Percentiles rank a stretch among this genome's conserved stretches.
These are phyloP conservation scores for Protonemura montana DNA, from an alignment of 2,888 invertebrate species.

Conservation along the genomic window DNA sequence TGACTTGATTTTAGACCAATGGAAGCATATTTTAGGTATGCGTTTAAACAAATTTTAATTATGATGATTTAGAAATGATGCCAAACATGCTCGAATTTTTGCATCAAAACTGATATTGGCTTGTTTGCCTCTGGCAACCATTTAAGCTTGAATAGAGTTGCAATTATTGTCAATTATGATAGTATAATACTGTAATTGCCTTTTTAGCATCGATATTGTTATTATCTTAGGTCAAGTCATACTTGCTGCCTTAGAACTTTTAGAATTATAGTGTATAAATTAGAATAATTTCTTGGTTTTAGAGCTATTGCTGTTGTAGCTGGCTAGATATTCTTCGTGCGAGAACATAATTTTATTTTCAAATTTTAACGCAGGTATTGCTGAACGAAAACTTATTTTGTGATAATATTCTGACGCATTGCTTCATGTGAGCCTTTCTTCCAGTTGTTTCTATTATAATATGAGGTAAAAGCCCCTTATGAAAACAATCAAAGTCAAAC, in stretches of 20 bases:
- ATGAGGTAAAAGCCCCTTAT: not conserved
- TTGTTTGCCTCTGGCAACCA: not conserved
- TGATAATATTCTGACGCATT: too few relatives aligned
- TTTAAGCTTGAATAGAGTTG: not conserved
- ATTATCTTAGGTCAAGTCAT: not conserved
- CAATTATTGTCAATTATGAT: constrained; percentile 4
- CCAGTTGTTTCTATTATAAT: too few relatives aligned
- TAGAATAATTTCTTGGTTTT: not conserved
- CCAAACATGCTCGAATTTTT: not conserved
- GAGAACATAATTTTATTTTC: not conserved
- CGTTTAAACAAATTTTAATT: not conserved
- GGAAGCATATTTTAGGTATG: not conserved
- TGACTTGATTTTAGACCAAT: not conserved
- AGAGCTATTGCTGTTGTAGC: not conserved
- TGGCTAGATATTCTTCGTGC: not conserved
- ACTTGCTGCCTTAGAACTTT: not conserved
- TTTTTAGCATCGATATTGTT: not conserved
- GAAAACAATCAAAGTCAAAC: not conserved
- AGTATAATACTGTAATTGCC: constrained; percentile 7
- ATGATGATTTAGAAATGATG: not conserved
- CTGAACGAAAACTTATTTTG: not conserved
- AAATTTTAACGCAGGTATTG: not conserved
- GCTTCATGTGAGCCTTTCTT: too few relatives aligned
- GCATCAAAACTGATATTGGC: too few relatives aligned
- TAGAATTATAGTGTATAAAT: not conserved